Conservation (phyloP, 1,140 invertebrate genomes). For the Heliconius hermathena region DNA sequence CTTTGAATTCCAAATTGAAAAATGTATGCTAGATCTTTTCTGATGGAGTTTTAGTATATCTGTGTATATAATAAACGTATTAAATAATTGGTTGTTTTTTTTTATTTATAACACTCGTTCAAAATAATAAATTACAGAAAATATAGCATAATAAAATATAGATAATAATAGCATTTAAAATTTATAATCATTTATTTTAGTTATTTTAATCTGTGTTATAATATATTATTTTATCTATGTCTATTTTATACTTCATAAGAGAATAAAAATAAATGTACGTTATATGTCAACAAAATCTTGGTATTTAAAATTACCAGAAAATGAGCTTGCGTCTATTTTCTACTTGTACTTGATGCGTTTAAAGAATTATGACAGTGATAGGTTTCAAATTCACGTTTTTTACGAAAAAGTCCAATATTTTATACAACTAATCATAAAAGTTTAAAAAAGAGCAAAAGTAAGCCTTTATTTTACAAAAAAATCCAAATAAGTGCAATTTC, state of each 20-base stretch:
- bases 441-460: no score
- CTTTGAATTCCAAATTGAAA: slow-evolving; percentile 44
- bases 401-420: no score
- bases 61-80: neutral
- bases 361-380: neutral
- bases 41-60: neutral
- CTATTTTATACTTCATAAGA: neutral
- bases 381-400: no score
- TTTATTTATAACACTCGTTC: neutral
- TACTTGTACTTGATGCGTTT: neutral
- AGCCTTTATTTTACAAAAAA: no score
- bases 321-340: neutral
- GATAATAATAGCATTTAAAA: neutral
- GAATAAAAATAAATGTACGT: neutral
- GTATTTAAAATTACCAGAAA: neutral
- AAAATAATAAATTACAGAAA: neutral
- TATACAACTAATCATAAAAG: no score
- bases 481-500: no score
- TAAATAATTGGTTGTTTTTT: neutral
- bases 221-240: neutral
- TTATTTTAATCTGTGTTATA: neutral
- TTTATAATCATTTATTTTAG: neutral
- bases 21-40: slow-evolving; percentile 31
- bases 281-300: neutral
- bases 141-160: neutral